Base-by-base conservation (phyloP, 1,140 invertebrate species). In the Orius laevigatus region DNA sequence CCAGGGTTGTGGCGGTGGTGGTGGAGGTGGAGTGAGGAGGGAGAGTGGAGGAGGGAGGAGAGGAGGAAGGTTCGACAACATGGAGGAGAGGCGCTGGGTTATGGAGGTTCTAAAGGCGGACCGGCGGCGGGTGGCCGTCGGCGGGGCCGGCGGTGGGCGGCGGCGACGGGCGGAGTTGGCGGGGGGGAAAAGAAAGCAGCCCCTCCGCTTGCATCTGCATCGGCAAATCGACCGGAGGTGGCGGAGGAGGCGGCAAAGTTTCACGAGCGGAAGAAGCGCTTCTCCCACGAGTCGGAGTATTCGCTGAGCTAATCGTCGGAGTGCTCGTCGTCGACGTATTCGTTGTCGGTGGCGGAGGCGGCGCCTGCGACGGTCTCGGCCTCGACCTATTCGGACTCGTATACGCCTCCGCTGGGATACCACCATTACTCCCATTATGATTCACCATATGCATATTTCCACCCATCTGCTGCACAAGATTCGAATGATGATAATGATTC, bases 221-320 rank as follows among this genome's bases (percentile, higher is more conserved):
- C 18, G 71, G 72, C 50, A 73, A 75, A 1, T 63, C 73, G 67
- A 53, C 70, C 67, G 66, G 64, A 20, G 58, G 85, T 16, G 86
- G 86, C 38, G 87, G 88, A 2, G 87, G 87, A n/a, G 87, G 87
- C 25, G 87, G 87, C 56, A 90, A 67, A 34, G 74, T 76, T 54
- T 85, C 81, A 48, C 81, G 68, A 50, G 72, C 73, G 14, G 73
- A 69, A 43, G 74, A 76, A 66, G 77, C 73, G 54, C 73, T 77
- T 56, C 74, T 70, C 51, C 75, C 72, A 49, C 78, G 67, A 14
- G 79, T 81, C 32, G 79, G 78, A 14, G 77, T 80, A 59, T 75
- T 73, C 50, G 70, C 68, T 55, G 79, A 76, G 47, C 76, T 67
- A 5, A 69, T 60, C n/a, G 74, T 77, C 5, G 78, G 77, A 12